phyloP scores from a whole-genome alignment of 2,888 invertebrate species.

The Drosophila helvetica region DNA sequence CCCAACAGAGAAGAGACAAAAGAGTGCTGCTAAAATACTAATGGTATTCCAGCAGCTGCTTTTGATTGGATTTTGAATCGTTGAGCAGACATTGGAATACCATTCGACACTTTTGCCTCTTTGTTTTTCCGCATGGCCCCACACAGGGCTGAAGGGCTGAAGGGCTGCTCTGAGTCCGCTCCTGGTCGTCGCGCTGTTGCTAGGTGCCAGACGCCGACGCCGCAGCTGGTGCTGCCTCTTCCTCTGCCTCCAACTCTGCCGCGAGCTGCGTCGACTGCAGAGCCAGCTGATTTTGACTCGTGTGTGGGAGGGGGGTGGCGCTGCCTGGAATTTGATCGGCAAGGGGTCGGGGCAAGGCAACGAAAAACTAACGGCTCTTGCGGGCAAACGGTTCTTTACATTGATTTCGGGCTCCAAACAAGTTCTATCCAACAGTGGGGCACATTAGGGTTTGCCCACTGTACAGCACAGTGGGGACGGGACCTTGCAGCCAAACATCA shows the following conservation, averaged over 20 bases:
- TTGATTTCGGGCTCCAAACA: conserved; percentile 54
- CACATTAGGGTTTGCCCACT: conserved; percentile 23
- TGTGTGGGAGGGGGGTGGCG: conserved; percentile 10
- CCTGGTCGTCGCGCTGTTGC: conserved; percentile 59
- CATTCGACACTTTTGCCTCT: neutral
- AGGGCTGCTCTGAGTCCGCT: conserved; percentile 3
- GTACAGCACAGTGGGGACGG: conserved; percentile 18
- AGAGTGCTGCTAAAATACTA: neutral
- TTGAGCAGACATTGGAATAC: no score
- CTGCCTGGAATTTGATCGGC: conserved; percentile 51
- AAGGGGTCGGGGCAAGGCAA: conserved; percentile 24
- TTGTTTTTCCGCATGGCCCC: neutral
- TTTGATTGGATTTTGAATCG: neutral
- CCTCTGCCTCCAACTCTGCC: conserved; percentile 3
- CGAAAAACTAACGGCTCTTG: conserved; percentile 56
- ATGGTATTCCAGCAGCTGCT: neutral
- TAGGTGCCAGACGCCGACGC: conserved; percentile 62
- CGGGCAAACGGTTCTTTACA: conserved; percentile 49
- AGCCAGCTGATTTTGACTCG: conserved; percentile 46
- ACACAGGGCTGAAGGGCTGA: neutral
- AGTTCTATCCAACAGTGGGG: conserved; percentile 41
- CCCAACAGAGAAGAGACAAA: neutral
- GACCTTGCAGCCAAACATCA: conserved; percentile 15
- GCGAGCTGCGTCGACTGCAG: conserved; percentile 30
- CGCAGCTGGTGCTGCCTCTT: conserved; percentile 28